Evolutionary conservation across 2,113 vertebrate species (phyloP), one percentile per base, ranked within the genome.

Genomic region (Epinephelus lanceolatus): DNA sequence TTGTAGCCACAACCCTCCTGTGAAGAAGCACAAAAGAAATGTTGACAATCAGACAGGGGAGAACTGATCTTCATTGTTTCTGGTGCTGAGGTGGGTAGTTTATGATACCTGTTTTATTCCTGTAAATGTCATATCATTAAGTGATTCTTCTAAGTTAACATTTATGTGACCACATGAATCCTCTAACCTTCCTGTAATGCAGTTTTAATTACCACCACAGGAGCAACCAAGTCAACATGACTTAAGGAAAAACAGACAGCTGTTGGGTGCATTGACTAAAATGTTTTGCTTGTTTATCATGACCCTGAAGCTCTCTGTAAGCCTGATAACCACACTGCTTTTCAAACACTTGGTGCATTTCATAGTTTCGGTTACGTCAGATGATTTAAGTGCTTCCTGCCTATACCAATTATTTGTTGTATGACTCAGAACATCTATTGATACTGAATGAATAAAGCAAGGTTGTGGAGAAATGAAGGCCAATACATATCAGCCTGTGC

Each of bases 11-110:
- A 67, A 74, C 53, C 86, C 65, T 86, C 53, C 70, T 67, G 70
- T 33, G 55, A 89, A 91, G 69, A 92, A 94, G 93, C 94, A 94
- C 93, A 94, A 92, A 83, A 83, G 80, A 86, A 79, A 88, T 79
- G 76, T 78, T 91, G 88, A 93, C 92, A 91, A 93, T 94, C 93
- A 89, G 85, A 83, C 42, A 71, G 33, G 55, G 72, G 18, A 78
- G 65, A 86, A 78, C 76, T 81, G 75, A 84, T 81, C 69, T 80
- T 85, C 86, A 84, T 74, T 76, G 68, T 86, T 91, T 85, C 61
- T 74, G 81, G 76, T 88, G 88, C 73, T 70, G 65, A 80, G 83
- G 81, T 74, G 71, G 78, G 55, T 67, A 63, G 73, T 59, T 87
- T 49, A 61, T 76, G 49, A 57, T 42, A 55, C 18, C 14, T 61